Evolutionary conservation across 1,140 invertebrate genomes (phyloP).

Genomic region (Trigoniulus corallinus): DNA sequence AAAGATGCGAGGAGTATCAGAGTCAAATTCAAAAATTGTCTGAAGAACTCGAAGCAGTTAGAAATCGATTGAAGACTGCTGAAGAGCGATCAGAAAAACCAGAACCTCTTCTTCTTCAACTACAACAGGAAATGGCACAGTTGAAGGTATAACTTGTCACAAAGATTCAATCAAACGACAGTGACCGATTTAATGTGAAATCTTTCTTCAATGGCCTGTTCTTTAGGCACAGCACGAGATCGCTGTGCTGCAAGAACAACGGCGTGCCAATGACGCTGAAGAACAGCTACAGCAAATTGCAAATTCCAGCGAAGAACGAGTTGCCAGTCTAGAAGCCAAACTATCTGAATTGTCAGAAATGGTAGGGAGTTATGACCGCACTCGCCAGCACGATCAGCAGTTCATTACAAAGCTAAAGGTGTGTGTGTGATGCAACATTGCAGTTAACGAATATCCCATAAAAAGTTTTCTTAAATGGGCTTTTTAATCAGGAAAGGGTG

Average conservation of each 20-base stretch:
- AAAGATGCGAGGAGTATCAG: neutral
- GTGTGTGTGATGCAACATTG: neutral
- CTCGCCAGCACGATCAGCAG: conserved; percentile 51
- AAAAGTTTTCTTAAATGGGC: neutral
- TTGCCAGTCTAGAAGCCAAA: conserved; percentile 53
- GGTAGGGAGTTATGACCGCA: conserved; percentile 57
- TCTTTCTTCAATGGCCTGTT: neutral
- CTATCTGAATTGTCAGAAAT: conserved; percentile 61
- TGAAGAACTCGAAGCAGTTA: conserved; percentile 42
- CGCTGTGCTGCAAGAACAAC: conserved; percentile 23
- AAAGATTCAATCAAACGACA: neutral
- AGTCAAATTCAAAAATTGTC: conserved; percentile 16
- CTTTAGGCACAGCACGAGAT: conserved; percentile 32
- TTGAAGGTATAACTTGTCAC: conserved; percentile 35
- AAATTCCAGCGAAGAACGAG: conserved; percentile 47
- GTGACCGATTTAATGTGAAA: neutral
- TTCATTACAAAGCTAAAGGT: conserved; percentile 52
- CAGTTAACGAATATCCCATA: too few species aligned
- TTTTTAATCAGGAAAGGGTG: conserved; percentile 16
- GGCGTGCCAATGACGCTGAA: conserved; percentile 22
- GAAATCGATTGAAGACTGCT: conserved; percentile 39
- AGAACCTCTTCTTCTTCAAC: conserved; percentile 39
- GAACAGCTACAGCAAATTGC: conserved; percentile 18
- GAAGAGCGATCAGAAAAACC: conserved; percentile 40
- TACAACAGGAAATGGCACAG: conserved; percentile 50